These are phyloP conservation scores for Siniperca obscura DNA, from an alignment of 2,797 vertebrate species.

Conservation along the genomic window DNA sequence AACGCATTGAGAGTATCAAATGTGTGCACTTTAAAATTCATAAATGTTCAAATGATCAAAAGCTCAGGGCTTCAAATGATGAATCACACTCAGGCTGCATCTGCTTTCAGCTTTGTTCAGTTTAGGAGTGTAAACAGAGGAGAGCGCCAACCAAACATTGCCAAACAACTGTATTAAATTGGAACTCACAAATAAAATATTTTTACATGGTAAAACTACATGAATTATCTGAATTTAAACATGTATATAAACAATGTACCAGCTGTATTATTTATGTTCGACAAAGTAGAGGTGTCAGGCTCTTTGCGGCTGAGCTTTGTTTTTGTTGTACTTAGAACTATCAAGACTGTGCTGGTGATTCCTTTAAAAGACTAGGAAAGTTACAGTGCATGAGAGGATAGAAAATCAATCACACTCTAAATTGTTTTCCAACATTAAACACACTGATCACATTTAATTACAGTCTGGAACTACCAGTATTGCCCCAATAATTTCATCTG, in stretches of 20 bases:
- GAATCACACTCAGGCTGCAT: slow-evolving; percentile 36
- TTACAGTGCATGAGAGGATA: slow-evolving; percentile 33
- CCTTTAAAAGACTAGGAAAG: slow-evolving; percentile 9
- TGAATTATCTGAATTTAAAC: slow-evolving; percentile 23
- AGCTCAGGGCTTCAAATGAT: slow-evolving; percentile 43
- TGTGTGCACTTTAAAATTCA: slow-evolving; percentile 52
- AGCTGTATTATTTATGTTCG: background rate
- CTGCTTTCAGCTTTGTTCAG: slow-evolving; percentile 49
- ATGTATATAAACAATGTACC: background rate
- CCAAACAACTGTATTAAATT: slow-evolving; percentile 21
- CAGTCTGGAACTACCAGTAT: slow-evolving; percentile 31
- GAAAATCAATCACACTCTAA: slow-evolving; percentile 57
- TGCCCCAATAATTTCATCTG: slow-evolving; percentile 34
- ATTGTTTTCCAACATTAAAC: slow-evolving; percentile 52
- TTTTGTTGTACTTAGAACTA: background rate
- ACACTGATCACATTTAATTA: slow-evolving; percentile 60
- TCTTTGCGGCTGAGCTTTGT: slow-evolving; percentile 17
- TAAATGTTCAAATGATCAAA: slow-evolving; percentile 63
- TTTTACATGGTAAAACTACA: background rate
- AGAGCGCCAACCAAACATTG: slow-evolving; percentile 21
- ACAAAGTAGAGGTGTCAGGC: background rate
- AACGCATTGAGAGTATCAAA: slow-evolving; percentile 42
- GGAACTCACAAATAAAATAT: slow-evolving; percentile 36
- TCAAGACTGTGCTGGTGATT: slow-evolving; percentile 29
- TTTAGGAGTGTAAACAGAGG: slow-evolving; percentile 44